These are phyloP conservation scores for Brachionus paranguensis DNA, from an alignment of 1,140 invertebrate species.

Conservation along the genomic window DNA sequence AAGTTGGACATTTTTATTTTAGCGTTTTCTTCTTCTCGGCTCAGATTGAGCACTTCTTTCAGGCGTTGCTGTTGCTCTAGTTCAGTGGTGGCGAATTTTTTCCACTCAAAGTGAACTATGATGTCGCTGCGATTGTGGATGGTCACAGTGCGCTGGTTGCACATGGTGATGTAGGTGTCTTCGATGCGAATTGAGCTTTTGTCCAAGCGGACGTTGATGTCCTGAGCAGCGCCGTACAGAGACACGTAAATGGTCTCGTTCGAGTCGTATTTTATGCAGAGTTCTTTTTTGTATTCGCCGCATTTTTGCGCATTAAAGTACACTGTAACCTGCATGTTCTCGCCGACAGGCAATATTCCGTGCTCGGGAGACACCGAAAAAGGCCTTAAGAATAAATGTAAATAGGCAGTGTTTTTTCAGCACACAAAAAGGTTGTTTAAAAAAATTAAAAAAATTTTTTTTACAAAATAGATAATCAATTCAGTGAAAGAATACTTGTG, in stretches of 20 bases:
- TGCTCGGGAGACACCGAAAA: constrained; percentile 52
- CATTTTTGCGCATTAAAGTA: constrained; percentile 51
- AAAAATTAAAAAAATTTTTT: no score
- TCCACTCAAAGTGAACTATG: constrained; percentile 54
- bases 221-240: constrained; percentile 52
- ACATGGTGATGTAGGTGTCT: constrained; percentile 55
- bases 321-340: constrained; percentile 54
- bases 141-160: constrained; percentile 51
- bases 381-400: constrained; percentile 45
- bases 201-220: constrained; percentile 53
- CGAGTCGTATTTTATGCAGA: constrained; percentile 52
- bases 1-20: constrained; percentile 6
- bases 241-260: constrained; percentile 51
- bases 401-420: no score
- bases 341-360: constrained; percentile 50
- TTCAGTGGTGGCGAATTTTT: constrained; percentile 51
- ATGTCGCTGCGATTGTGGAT: constrained; percentile 52
- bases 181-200: constrained; percentile 54
- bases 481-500: no score
- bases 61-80: constrained; percentile 47
- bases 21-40: constrained; percentile 27
- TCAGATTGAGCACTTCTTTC: background rate
- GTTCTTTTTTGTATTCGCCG: constrained; percentile 48
- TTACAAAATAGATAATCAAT: no score
- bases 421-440: no score